Evolutionary conservation across 2,797 vertebrate species (phyloP).

Genomic region (Falco peregrinus): DNA sequence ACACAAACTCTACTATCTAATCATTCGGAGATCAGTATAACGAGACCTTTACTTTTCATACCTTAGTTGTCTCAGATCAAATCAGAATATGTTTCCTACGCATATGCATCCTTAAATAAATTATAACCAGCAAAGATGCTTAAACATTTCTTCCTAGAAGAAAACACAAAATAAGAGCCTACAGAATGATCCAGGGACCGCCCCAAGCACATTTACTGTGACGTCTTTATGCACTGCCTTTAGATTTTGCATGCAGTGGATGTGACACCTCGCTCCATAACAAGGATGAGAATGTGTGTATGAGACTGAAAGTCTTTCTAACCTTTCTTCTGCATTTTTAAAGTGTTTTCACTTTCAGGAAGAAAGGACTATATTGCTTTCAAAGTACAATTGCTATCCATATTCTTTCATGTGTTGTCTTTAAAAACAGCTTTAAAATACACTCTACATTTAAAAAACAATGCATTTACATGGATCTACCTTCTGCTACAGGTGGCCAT

Average conservation of each 20-base stretch:
- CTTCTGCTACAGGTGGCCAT: background rate
- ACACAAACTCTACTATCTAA: background rate
- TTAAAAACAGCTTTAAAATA: background rate
- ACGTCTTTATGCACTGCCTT: background rate
- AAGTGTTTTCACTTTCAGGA: background rate
- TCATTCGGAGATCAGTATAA: background rate
- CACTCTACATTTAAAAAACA: background rate
- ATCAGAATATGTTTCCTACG: background rate
- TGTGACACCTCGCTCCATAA: background rate
- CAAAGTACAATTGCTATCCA: background rate
- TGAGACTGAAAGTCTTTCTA: background rate
- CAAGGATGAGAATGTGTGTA: background rate
- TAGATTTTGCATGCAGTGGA: background rate
- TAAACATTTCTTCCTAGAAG: background rate
- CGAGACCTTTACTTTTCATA: background rate
- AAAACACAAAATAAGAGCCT: background rate
- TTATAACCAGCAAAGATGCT: background rate
- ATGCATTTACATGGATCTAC: background rate
- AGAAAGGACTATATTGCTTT: background rate
- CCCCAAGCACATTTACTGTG: background rate
- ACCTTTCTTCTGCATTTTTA: background rate
- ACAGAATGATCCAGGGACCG: background rate
- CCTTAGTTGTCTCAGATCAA: background rate
- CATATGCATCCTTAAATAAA: background rate
- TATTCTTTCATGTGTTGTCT: background rate